Conservation (phyloP, 2,888 invertebrate species). For the Pandemis corylana region DNA sequence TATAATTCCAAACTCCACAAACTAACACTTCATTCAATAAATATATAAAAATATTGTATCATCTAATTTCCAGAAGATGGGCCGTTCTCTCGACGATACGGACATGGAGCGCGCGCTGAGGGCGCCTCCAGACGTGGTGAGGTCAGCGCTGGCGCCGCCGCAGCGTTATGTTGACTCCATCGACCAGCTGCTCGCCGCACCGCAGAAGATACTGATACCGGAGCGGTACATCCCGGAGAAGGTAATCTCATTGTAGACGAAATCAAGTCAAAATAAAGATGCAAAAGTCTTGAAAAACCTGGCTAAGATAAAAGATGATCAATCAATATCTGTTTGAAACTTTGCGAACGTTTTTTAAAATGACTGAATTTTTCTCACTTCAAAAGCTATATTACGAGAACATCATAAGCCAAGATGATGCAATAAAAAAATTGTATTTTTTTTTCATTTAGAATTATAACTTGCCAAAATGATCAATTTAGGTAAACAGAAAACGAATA, state of each 20-base stretch:
- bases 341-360: too few relatives aligned
- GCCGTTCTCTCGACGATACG: conserved; percentile 92
- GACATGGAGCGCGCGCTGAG: conserved; percentile 94
- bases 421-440: too few relatives aligned
- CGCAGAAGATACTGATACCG: conserved; percentile 95
- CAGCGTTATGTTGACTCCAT: conserved; percentile 91
- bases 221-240: conserved; percentile 97
- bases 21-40: not conserved
- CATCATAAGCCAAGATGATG: too few relatives aligned
- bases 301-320: conserved; percentile 2
- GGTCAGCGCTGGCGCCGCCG: conserved; percentile 88
- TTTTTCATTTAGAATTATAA: too few relatives aligned
- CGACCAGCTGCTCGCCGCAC: conserved; percentile 93
- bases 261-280: not conserved
- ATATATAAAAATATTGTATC: not conserved
- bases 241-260: conserved; percentile 65
- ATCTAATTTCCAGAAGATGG: conserved; percentile 61
- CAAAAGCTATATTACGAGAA: too few relatives aligned
- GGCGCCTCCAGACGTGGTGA: conserved; percentile 92
- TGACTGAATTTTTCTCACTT: too few relatives aligned
- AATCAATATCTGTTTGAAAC: too few relatives aligned
- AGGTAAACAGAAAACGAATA: not conserved
- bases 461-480: not conserved
- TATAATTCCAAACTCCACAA: not conserved
- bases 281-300: not conserved